Percentiles rank a stretch among this genome's conserved stretches.
These are phyloP conservation scores for Grantiella picta DNA, from an alignment of 2,113 vertebrate species.

Conservation along the genomic window DNA sequence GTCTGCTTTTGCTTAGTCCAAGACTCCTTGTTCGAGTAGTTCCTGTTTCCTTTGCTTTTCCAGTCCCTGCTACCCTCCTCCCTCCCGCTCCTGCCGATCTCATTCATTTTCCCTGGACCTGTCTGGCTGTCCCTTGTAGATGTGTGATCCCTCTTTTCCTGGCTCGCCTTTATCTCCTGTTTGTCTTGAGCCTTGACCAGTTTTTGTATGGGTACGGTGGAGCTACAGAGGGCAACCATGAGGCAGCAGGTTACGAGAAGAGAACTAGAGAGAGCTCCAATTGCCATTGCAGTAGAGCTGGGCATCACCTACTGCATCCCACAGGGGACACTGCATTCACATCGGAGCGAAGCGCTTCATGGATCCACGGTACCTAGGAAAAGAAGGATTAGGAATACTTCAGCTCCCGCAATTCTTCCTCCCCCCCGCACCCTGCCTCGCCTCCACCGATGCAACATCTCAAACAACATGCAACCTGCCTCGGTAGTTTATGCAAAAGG, in stretches of 20 bases:
- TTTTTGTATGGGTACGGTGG: conserved; percentile 82
- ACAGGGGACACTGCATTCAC: conserved; percentile 85
- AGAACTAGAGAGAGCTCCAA: conserved; percentile 82
- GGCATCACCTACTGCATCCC: conserved; percentile 89
- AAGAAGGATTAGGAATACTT: conserved; percentile 63
- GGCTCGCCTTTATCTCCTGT: conserved; percentile 72
- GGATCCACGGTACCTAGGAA: conserved; percentile 68
- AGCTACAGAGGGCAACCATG: conserved; percentile 83
- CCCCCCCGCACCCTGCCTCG: not conserved
- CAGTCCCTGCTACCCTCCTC: conserved; percentile 74
- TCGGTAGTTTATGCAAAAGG: conserved; percentile 12
- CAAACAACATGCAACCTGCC: conserved; percentile 20
- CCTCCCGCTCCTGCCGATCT: conserved; percentile 76
- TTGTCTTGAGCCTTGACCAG: conserved; percentile 74
- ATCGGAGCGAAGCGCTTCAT: conserved; percentile 70
- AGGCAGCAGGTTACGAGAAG: conserved; percentile 89
- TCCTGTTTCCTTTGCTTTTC: conserved; percentile 75
- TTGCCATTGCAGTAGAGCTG: conserved; percentile 89
- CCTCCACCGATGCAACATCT: not conserved
- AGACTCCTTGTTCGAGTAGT: conserved; percentile 70
- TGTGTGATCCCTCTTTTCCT: conserved; percentile 81
- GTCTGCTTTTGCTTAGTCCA: conserved; percentile 75
- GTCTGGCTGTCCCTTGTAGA: conserved; percentile 71
- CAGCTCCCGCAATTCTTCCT: not conserved
- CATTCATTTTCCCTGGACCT: conserved; percentile 73